Evolutionary conservation across 2,797 vertebrate species (phyloP).

Genomic region (Sciurus carolinensis): DNA sequence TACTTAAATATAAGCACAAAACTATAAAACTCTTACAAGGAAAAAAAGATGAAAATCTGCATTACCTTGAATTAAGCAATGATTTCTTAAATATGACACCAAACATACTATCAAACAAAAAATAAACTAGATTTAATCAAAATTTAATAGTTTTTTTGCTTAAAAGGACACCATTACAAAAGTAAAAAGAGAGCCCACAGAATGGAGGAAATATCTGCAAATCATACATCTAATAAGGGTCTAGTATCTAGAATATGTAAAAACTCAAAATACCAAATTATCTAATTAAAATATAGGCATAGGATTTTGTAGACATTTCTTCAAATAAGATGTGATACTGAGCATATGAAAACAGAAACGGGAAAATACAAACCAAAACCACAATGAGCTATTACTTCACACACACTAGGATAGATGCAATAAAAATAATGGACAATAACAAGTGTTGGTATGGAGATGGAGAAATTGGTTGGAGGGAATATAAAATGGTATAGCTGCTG

Average conservation of each 20-base stretch:
- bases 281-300: background rate
- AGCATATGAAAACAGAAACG: constrained; percentile 10
- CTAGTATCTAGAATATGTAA: background rate
- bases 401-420: background rate
- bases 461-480: background rate
- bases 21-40: background rate
- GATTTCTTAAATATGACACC: background rate
- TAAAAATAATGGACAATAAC: too few species aligned
- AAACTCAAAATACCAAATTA: background rate
- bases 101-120: background rate
- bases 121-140: background rate
- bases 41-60: background rate
- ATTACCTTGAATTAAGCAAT: too few species aligned
- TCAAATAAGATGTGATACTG: background rate
- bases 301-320: background rate
- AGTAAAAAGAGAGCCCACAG: background rate
- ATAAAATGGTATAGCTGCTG: too few species aligned
- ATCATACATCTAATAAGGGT: background rate
- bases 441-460: too few species aligned
- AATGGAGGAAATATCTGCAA: background rate
- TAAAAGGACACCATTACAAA: background rate
- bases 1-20: background rate
- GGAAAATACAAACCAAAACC: background rate
- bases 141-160: background rate
- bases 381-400: background rate